A percentile compares a stretch with the other conserved stretches of the same genome.
These are phyloP conservation scores for Scolopax rusticola DNA, from an alignment of 2,797 vertebrate species.

Conservation along the genomic window DNA sequence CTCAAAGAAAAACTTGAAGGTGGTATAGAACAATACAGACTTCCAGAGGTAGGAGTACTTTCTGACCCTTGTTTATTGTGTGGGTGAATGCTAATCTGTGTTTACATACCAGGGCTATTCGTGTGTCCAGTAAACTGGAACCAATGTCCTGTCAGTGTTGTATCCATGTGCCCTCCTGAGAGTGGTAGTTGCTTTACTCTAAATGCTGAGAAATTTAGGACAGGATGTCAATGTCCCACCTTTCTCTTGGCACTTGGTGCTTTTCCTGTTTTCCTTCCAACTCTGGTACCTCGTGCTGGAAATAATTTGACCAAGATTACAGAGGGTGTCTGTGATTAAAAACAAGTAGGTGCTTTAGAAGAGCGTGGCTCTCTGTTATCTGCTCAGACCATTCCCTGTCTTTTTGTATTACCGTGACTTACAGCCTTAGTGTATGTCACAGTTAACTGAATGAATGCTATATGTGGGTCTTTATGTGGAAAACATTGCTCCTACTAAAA, in stretches of 20 bases:
- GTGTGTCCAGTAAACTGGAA: neutral
- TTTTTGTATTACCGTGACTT: neutral
- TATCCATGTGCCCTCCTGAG: neutral
- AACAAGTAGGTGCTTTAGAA: neutral
- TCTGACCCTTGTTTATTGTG: neutral
- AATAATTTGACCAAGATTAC: constrained; percentile 10
- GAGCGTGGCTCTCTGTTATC: neutral
- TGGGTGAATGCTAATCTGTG: neutral
- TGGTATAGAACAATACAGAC: constrained; percentile 87
- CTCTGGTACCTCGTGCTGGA: neutral
- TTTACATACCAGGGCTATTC: neutral
- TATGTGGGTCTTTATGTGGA: neutral
- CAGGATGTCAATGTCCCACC: neutral
- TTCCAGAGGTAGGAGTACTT: constrained; percentile 84
- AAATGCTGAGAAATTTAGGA: neutral
- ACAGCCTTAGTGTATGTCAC: neutral
- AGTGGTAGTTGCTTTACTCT: neutral
- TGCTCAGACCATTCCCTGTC: neutral
- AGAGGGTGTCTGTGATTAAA: neutral
- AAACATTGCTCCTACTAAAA: neutral
- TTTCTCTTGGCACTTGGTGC: neutral
- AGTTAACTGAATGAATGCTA: neutral
- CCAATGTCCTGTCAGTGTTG: neutral
- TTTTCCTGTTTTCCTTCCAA: neutral
- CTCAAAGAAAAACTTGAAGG: constrained; percentile 91